A percentile compares a stretch with the other conserved stretches of the same genome.
phyloP scores from a whole-genome alignment of 2,797 vertebrate genomes.

The Enteromius viviparus region DNA sequence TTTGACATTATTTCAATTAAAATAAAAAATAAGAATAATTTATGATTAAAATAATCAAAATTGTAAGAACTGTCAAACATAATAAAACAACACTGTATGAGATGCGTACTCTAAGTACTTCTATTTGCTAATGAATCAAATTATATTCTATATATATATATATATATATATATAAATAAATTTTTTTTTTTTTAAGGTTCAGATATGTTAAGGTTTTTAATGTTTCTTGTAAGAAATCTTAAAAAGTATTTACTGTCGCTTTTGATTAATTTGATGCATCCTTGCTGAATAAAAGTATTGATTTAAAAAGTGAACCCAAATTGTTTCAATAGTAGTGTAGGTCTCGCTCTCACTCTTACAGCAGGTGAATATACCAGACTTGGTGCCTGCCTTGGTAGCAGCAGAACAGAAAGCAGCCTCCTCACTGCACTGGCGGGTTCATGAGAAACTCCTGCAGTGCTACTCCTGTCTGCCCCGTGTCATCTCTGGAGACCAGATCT shows the following conservation, averaged over 20 bases:
- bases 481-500: conserved; percentile 91
- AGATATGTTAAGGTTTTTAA: not conserved
- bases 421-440: conserved; percentile 92
- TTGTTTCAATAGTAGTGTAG: not conserved
- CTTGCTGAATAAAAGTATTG: not conserved
- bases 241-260: not conserved
- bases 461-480: conserved; percentile 89
- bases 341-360: conserved; percentile 36
- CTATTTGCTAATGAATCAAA: not conserved
- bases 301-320: not conserved
- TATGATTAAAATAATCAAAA: not conserved
- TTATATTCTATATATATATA: not conserved
- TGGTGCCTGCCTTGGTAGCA: conserved; percentile 87
- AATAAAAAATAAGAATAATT: not conserved
- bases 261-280: not conserved
- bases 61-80: not conserved
- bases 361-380: conserved; percentile 82
- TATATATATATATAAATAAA: not conserved
- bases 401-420: conserved; percentile 90
- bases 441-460: conserved; percentile 90
- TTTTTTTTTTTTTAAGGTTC: not conserved
- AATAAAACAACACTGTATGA: not conserved
- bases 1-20: not conserved
- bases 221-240: not conserved
- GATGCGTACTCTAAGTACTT: not conserved